A percentile compares a stretch with the other conserved stretches of the same genome.
Evolutionary conservation across 2,113 vertebrate species (phyloP).

Genomic region (Emydura subglobosa): DNA sequence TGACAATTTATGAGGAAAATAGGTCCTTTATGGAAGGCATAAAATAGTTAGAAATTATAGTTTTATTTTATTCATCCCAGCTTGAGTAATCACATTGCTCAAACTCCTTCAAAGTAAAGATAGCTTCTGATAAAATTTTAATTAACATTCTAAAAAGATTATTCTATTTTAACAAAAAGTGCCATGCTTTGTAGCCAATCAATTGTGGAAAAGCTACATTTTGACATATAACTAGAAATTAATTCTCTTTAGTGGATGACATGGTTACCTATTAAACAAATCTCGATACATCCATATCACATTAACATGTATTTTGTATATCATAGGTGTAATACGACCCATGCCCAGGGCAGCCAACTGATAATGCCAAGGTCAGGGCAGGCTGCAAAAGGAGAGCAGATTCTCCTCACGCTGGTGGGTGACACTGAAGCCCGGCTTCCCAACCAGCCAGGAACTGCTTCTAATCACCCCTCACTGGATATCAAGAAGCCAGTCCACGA

Average conservation of each 20-base stretch:
- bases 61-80: background rate
- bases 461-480: too few relatives aligned
- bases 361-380: too few relatives aligned
- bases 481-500: too few relatives aligned
- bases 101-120: background rate
- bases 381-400: too few relatives aligned
- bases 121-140: background rate
- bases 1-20: background rate
- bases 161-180: background rate
- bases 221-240: background rate
- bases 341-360: too few relatives aligned
- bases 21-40: background rate
- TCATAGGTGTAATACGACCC: too few relatives aligned
- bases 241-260: background rate
- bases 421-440: too few relatives aligned
- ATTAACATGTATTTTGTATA: background rate
- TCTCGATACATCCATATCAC: background rate
- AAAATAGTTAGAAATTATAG: rapidly evolving
- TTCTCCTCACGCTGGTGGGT: too few relatives aligned
- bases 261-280: background rate
- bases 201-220: background rate
- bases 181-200: conserved; percentile 1
- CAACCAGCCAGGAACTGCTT: too few relatives aligned
- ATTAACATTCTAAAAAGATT: conserved; percentile 14
- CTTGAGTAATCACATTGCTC: background rate